Percentiles rank a stretch among this genome's conserved stretches.
Conservation (phyloP, 2,888 invertebrate species). For the Netelia virgata region DNA sequence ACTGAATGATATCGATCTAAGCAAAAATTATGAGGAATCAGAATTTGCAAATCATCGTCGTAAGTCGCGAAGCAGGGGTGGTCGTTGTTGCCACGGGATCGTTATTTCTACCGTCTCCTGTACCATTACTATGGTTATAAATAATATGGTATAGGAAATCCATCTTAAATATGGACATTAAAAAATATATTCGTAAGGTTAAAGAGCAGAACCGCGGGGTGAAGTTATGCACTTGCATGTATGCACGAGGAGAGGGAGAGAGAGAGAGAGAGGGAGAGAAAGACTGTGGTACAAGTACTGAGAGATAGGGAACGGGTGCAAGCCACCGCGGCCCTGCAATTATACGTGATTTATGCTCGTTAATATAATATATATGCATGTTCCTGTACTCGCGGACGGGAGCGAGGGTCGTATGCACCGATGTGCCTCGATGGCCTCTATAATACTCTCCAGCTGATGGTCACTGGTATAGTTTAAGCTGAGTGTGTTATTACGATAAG, state of each 20-base stretch:
- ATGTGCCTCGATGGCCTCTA: slow-evolving; percentile 43
- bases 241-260: slow-evolving; percentile 32
- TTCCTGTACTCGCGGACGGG: slow-evolving; percentile 43
- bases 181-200: slow-evolving; percentile 53
- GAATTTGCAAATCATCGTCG: too few relatives aligned
- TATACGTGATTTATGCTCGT: slow-evolving; percentile 71
- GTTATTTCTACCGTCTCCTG: too few relatives aligned
- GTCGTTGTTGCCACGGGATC: too few relatives aligned
- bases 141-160: neutral
- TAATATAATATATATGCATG: slow-evolving; percentile 48
- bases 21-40: too few relatives aligned
- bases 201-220: slow-evolving; percentile 47
- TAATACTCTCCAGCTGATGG: slow-evolving; percentile 62
- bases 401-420: slow-evolving; percentile 44
- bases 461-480: slow-evolving; percentile 44
- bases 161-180: slow-evolving; percentile 17
- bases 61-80: too few relatives aligned
- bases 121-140: neutral
- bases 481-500: slow-evolving; percentile 68
- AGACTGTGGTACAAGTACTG: slow-evolving; percentile 17
- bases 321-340: slow-evolving; percentile 67
- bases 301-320: slow-evolving; percentile 53
- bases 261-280: slow-evolving; percentile 20
- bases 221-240: slow-evolving; percentile 65
- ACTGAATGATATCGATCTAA: too few relatives aligned